Percentiles rank a stretch among this genome's conserved stretches.
Evolutionary conservation across 1,140 invertebrate species (phyloP).

Genomic region (Cotesia vestalis): DNA sequence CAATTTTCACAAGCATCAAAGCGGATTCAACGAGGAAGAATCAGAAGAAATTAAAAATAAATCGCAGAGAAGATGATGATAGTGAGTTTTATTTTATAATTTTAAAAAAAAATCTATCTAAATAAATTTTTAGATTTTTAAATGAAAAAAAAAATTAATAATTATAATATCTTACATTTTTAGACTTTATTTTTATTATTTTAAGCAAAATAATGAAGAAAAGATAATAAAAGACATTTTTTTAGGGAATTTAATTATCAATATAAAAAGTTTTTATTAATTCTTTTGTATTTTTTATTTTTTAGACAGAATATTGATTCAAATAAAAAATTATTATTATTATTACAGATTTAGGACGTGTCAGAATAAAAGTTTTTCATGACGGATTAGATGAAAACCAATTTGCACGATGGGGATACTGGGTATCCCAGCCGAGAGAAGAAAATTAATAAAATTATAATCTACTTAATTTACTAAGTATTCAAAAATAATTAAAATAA

Average conservation of each 20-base stretch:
- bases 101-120: not conserved
- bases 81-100: conserved; percentile 12
- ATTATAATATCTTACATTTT: conserved; percentile 12
- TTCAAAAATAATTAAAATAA: too few relatives aligned
- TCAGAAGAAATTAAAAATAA: not conserved
- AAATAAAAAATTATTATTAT: not conserved
- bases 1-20: too few relatives aligned
- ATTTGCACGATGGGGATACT: conserved; percentile 76
- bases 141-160: conserved; percentile 15
- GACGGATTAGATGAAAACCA: conserved; percentile 68
- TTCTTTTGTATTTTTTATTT: conserved; percentile 1
- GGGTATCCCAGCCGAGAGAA: conserved; percentile 73
- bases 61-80: not conserved
- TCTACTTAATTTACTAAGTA: too few relatives aligned
- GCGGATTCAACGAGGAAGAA: too few relatives aligned
- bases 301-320: not conserved
- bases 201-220: too few relatives aligned
- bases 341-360: conserved; percentile 64
- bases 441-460: not conserved
- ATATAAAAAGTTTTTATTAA: too few relatives aligned
- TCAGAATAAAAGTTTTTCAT: conserved; percentile 77
- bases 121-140: too few relatives aligned
- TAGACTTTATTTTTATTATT: not conserved
- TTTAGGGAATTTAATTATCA: too few relatives aligned
- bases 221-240: too few relatives aligned